phyloP scores from a whole-genome alignment of 2,888 invertebrate genomes.

The Agelastica alni region DNA sequence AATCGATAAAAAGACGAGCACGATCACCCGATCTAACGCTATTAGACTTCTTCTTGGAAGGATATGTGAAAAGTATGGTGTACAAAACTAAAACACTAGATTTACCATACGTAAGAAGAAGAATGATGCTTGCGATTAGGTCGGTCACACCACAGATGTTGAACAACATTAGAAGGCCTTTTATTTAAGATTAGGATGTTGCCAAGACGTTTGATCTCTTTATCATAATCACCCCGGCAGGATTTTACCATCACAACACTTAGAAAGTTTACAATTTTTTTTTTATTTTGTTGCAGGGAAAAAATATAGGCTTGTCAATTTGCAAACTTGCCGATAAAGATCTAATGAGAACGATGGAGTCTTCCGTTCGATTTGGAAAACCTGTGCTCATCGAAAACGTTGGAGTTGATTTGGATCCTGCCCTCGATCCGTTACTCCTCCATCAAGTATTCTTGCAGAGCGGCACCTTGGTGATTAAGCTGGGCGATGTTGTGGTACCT shows the following conservation, averaged over 20 bases:
- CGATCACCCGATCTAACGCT: too few species aligned
- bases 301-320: conserved; percentile 69
- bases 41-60: too few species aligned
- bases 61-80: too few species aligned
- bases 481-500: conserved; percentile 85
- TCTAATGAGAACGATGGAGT: conserved; percentile 69
- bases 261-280: too few species aligned
- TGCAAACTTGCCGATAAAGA: conserved; percentile 75
- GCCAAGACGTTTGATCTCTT: too few species aligned
- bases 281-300: conserved; percentile 65
- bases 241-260: not conserved
- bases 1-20: too few species aligned
- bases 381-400: conserved; percentile 84
- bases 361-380: conserved; percentile 74
- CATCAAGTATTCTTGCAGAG: conserved; percentile 79
- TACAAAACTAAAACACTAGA: too few species aligned
- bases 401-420: conserved; percentile 82
- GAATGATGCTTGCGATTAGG: too few species aligned
- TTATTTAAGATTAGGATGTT: too few species aligned
- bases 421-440: conserved; percentile 80
- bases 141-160: too few species aligned
- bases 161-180: too few species aligned
- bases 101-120: too few species aligned
- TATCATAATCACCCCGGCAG: not conserved
- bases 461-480: conserved; percentile 73